Evolutionary conservation across 2,888 invertebrate genomes (phyloP).

Genomic region (Taenaris catops): DNA sequence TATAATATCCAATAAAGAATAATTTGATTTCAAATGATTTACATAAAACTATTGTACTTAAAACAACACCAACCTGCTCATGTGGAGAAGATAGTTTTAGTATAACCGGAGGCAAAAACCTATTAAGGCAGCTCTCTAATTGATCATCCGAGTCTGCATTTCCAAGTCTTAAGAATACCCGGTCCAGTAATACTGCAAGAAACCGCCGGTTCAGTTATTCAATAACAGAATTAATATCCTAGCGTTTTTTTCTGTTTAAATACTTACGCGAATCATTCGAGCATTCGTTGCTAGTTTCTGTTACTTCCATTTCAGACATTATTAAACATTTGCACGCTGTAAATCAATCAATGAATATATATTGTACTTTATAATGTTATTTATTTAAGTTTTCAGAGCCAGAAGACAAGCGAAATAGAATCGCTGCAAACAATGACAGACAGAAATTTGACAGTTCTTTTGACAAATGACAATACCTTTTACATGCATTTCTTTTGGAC

Average conservation of each 20-base stretch:
- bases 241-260: background rate
- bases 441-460: slow-evolving; percentile 27
- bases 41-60: too few relatives aligned
- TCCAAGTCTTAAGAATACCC: slow-evolving; percentile 93
- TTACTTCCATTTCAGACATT: slow-evolving; percentile 73
- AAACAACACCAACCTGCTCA: slow-evolving; percentile 88
- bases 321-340: slow-evolving; percentile 28
- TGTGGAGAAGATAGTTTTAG: slow-evolving; percentile 93
- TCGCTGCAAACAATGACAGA: slow-evolving; percentile 33
- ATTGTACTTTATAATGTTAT: too few relatives aligned
- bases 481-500: too few relatives aligned
- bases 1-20: too few relatives aligned
- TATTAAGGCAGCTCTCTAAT: slow-evolving; percentile 86
- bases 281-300: slow-evolving; percentile 54
- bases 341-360: too few relatives aligned
- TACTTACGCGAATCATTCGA: slow-evolving; percentile 67
- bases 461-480: too few relatives aligned
- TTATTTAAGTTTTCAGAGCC: slow-evolving; percentile 20
- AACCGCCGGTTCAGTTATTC: slow-evolving; percentile 30
- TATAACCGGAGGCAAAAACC: slow-evolving; percentile 93
- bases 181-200: slow-evolving; percentile 88
- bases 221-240: slow-evolving; percentile 2
- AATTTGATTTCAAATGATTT: too few relatives aligned
- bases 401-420: slow-evolving; percentile 26
- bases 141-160: slow-evolving; percentile 95